phyloP scores from a whole-genome alignment of 2,797 vertebrate species.

The Lates japonicus region DNA sequence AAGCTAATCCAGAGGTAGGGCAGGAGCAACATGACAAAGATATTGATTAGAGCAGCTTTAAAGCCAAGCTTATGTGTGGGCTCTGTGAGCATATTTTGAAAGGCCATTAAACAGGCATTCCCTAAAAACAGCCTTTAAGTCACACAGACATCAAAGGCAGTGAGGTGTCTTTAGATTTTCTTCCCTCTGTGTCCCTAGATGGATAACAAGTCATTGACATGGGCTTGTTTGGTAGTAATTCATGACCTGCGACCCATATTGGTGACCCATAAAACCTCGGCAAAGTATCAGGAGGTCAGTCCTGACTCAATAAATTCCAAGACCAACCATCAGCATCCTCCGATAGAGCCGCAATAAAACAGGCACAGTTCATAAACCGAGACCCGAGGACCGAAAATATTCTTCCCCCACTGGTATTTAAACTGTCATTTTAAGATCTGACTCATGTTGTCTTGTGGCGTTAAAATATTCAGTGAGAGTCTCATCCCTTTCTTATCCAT shows the following conservation, averaged over 20 bases:
- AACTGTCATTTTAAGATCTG: constrained; percentile 65
- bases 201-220: constrained; percentile 60
- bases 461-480: constrained; percentile 52
- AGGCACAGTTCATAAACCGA: constrained; percentile 75
- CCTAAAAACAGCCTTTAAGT: constrained; percentile 19
- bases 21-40: neutral
- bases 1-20: neutral
- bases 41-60: constrained; percentile 2
- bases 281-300: constrained; percentile 71
- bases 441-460: constrained; percentile 51
- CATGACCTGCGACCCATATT: constrained; percentile 77
- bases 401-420: constrained; percentile 53
- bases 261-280: constrained; percentile 75
- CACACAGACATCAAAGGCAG: constrained; percentile 25
- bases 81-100: constrained; percentile 6
- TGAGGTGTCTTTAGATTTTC: constrained; percentile 44
- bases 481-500: constrained; percentile 11
- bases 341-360: constrained; percentile 72
- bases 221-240: constrained; percentile 80
- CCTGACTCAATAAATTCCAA: constrained; percentile 77
- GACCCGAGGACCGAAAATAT: constrained; percentile 59
- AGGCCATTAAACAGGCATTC: constrained; percentile 25
- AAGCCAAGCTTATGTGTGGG: neutral
- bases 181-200: constrained; percentile 41
- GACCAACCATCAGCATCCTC: constrained; percentile 67